Evolutionary conservation across 2,888 invertebrate species (phyloP).

Genomic region (Drosophila longiperda): DNA sequence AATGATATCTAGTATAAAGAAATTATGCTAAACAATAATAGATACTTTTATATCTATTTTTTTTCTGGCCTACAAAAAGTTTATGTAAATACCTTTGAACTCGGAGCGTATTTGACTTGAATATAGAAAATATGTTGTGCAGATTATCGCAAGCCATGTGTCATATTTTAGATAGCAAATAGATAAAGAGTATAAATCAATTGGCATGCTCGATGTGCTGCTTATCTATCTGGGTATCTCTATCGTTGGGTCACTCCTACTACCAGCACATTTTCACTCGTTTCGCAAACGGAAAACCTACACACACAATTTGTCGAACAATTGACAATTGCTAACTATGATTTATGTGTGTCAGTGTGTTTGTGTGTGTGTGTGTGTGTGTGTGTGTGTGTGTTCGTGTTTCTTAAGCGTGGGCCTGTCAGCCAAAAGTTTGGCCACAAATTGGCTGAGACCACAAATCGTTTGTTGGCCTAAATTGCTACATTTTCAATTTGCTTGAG

Average conservation of each 20-base stretch:
- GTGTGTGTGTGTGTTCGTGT: not conserved
- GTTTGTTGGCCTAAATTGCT: slow-evolving; percentile 67
- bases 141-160: not conserved
- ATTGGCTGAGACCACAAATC: slow-evolving; percentile 52
- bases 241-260: not conserved
- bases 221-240: slow-evolving; percentile 24
- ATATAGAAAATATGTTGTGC: not conserved
- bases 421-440: slow-evolving; percentile 31
- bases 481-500: slow-evolving; percentile 52
- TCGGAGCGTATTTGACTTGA: not conserved
- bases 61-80: not conserved
- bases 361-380: not conserved
- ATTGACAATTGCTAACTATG: slow-evolving; percentile 65
- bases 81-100: not conserved
- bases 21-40: too few relatives aligned
- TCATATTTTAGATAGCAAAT: not conserved
- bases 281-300: slow-evolving; percentile 12
- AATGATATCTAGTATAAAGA: not conserved
- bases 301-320: slow-evolving; percentile 18
- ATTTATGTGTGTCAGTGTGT: slow-evolving; percentile 47
- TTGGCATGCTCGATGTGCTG: slow-evolving; percentile 5
- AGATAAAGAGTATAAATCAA: not conserved
- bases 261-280: not conserved
- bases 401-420: slow-evolving; percentile 1
- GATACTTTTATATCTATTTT: not conserved